These are phyloP conservation scores for Cephalotes varians DNA, from an alignment of 2,888 invertebrate species.

Conservation along the genomic window DNA sequence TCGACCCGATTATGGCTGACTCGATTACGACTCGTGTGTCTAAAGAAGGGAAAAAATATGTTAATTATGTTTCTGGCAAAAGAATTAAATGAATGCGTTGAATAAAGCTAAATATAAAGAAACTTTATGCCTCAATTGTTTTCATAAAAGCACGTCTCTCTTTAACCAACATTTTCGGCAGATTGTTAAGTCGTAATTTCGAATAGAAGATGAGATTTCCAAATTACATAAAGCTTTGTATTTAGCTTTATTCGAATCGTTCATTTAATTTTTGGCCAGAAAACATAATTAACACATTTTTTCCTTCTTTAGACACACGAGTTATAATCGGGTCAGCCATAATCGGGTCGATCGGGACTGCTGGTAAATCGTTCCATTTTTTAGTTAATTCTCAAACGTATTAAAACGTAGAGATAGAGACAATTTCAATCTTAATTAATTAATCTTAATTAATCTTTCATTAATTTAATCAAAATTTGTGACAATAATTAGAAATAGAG, in stretches of 20 bases:
- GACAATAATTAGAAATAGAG: neutral
- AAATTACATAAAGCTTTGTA: neutral
- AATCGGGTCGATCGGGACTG: conserved; percentile 38
- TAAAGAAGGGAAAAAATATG: conserved; percentile 1
- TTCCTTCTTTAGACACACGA: neutral
- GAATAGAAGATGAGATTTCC: neutral
- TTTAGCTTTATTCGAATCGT: conserved; percentile 18
- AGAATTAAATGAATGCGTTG: conserved; percentile 25
- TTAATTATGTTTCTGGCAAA: conserved; percentile 19
- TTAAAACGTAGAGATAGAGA: neutral
- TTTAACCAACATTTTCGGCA: neutral
- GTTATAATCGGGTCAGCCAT: conserved; percentile 24
- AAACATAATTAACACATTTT: conserved; percentile 33
- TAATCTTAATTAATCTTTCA: neutral
- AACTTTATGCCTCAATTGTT: neutral
- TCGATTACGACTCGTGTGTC: conserved; percentile 17
- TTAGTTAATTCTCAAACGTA: conserved; percentile 1
- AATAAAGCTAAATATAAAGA: conserved; percentile 1
- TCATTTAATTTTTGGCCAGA: conserved; percentile 20
- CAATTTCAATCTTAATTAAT: neutral
- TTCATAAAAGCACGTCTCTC: neutral
- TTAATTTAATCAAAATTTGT: neutral
- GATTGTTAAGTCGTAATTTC: neutral
- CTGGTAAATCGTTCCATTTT: conserved; percentile 18
- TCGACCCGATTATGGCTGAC: conserved; percentile 25